phyloP scores from a whole-genome alignment of 2,888 invertebrate genomes.

The Balanococcus diminutus region DNA sequence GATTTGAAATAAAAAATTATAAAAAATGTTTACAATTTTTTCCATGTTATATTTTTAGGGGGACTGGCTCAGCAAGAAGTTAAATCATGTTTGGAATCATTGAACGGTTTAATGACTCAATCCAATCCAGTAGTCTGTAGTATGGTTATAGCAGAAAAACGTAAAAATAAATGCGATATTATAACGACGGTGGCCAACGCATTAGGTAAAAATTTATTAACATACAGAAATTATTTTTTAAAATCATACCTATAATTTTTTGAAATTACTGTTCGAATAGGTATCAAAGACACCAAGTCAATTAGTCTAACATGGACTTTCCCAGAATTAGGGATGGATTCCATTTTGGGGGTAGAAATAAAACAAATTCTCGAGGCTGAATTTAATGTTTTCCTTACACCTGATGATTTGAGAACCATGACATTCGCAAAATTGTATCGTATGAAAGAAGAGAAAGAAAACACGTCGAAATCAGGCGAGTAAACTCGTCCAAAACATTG shows the following conservation, averaged over 20 bases:
- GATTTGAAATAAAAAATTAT: neutral
- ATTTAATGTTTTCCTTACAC: slow-evolving; percentile 82
- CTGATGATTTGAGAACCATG: slow-evolving; percentile 81
- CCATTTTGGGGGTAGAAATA: slow-evolving; percentile 95
- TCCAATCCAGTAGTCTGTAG: slow-evolving; percentile 73
- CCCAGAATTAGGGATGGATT: slow-evolving; percentile 94
- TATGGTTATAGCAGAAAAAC: slow-evolving; percentile 87
- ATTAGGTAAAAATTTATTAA: slow-evolving; percentile 60
- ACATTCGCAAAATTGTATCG: slow-evolving; percentile 72
- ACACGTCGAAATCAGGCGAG: neutral
- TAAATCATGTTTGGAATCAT: slow-evolving; percentile 75
- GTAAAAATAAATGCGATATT: slow-evolving; percentile 68
- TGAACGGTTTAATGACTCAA: slow-evolving; percentile 72
- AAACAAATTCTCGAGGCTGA: slow-evolving; percentile 89
- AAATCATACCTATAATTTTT: no score
- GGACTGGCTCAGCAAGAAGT: slow-evolving; percentile 71
- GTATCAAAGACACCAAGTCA: slow-evolving; percentile 71
- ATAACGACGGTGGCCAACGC: slow-evolving; percentile 75
- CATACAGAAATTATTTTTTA: no score
- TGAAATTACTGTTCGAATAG: neutral
- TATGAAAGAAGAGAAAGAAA: slow-evolving; percentile 58
- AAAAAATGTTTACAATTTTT: neutral
- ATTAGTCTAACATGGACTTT: slow-evolving; percentile 75
- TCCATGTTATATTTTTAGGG: slow-evolving; percentile 74
- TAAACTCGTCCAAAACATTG: no score